phyloP scores from a whole-genome alignment of 2,113 vertebrate species.

The Orcinus orca region DNA sequence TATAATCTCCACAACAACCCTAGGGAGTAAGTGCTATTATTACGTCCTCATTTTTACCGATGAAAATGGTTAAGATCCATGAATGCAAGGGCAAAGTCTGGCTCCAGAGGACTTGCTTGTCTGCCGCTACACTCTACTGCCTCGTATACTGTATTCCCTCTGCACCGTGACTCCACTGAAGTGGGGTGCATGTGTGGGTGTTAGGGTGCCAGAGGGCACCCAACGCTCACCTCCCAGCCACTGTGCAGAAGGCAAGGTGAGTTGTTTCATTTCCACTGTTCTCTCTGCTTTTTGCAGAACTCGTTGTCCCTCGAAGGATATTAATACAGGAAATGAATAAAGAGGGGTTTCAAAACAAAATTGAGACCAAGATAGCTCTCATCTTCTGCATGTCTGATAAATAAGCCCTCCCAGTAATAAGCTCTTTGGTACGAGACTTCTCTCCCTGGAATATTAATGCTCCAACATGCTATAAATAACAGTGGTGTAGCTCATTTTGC shows the following conservation, averaged over 20 bases:
- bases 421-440: neutral
- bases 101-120: neutral
- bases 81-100: neutral
- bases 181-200: neutral
- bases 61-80: neutral
- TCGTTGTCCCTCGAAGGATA: neutral
- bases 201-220: neutral
- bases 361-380: neutral
- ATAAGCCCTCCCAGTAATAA: neutral
- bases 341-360: conserved; percentile 5
- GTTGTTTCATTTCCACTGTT: neutral
- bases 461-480: neutral
- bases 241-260: neutral
- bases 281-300: conserved; percentile 3
- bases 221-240: neutral
- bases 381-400: neutral
- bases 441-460: neutral
- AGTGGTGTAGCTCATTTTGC: neutral
- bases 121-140: rapidly evolving
- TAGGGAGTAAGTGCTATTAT: too few relatives aligned
- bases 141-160: neutral
- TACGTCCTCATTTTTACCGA: neutral
- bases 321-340: conserved; percentile 8
- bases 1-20: neutral
- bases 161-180: neutral